phyloP scores from a whole-genome alignment of 2,888 invertebrate genomes.

The Apamea monoglypha region DNA sequence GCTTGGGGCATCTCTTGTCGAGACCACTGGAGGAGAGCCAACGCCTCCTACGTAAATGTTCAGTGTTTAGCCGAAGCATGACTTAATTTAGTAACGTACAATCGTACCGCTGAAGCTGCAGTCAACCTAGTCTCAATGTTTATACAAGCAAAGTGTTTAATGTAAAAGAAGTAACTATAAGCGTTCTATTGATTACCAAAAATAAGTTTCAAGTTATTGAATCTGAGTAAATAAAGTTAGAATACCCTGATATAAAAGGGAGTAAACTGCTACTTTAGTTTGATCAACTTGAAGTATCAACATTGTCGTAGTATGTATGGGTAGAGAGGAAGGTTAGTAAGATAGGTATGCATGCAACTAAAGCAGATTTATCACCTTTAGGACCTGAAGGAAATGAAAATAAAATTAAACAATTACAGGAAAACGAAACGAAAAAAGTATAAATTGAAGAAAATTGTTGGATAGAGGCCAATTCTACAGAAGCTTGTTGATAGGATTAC shows the following conservation, averaged over 20 bases:
- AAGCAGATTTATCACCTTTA: not conserved
- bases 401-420: not conserved
- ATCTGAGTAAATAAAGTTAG: slow-evolving; percentile 35
- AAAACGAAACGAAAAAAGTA: slow-evolving; percentile 16
- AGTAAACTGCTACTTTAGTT: slow-evolving; percentile 35
- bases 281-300: slow-evolving; percentile 32
- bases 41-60: slow-evolving; percentile 88
- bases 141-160: slow-evolving; percentile 59
- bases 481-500: slow-evolving; percentile 60
- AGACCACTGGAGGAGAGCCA: slow-evolving; percentile 86
- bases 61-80: slow-evolving; percentile 84
- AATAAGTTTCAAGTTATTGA: slow-evolving; percentile 32
- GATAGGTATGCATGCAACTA: slow-evolving; percentile 35
- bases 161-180: slow-evolving; percentile 55
- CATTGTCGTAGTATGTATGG: slow-evolving; percentile 40
- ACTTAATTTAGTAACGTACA: slow-evolving; percentile 43
- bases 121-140: slow-evolving; percentile 37
- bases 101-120: slow-evolving; percentile 63
- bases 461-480: slow-evolving; percentile 44
- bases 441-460: slow-evolving; percentile 3
- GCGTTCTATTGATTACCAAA: slow-evolving; percentile 48
- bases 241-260: slow-evolving; percentile 43
- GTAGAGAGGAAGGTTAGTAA: slow-evolving; percentile 32
- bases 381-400: slow-evolving; percentile 12
- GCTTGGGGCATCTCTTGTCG: slow-evolving; percentile 85